A percentile compares a stretch with the other conserved stretches of the same genome.
Conservation (phyloP, 2,113 vertebrate genomes). For the Melanostigma gelatinosum region DNA sequence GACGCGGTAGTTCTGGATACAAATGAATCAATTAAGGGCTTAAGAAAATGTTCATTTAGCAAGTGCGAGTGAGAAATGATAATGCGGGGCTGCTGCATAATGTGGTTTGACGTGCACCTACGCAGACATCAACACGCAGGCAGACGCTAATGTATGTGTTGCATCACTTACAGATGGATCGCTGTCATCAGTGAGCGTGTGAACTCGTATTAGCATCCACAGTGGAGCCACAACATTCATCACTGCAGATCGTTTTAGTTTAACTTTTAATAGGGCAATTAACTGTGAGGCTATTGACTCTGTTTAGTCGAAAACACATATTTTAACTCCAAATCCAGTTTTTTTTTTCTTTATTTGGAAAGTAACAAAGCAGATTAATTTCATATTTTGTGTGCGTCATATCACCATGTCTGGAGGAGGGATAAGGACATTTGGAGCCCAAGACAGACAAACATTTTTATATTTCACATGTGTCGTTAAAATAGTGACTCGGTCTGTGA, state of each 20-base stretch:
- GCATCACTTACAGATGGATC: slow-evolving; percentile 57
- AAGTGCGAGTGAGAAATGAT: slow-evolving; percentile 38
- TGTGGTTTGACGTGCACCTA: slow-evolving; percentile 3
- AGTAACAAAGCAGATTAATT: not conserved
- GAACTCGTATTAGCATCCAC: slow-evolving; percentile 44
- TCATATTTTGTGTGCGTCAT: not conserved
- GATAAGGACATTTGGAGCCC: not conserved
- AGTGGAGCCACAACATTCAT: slow-evolving; percentile 25
- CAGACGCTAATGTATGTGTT: slow-evolving; percentile 42
- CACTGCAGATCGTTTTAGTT: slow-evolving; percentile 35
- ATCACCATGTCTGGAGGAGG: not conserved
- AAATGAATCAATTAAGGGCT: slow-evolving; percentile 70
- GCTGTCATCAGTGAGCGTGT: slow-evolving; percentile 38
- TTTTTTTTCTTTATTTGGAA: not conserved
- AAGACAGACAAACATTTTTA: not conserved
- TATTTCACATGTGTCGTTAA: not conserved
- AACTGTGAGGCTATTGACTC: slow-evolving; percentile 13
- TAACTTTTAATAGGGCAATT: slow-evolving; percentile 37
- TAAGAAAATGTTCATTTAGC: slow-evolving; percentile 47
- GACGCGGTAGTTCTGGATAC: slow-evolving; percentile 57
- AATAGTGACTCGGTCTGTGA: not conserved
- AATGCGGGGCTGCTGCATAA: not conserved
- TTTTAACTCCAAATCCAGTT: not conserved
- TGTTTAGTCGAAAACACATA: slow-evolving; percentile 7
- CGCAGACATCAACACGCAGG: not conserved